These are phyloP conservation scores for Oryzias javanicus DNA, from an alignment of 2,113 vertebrate genomes.

Conservation along the genomic window DNA sequence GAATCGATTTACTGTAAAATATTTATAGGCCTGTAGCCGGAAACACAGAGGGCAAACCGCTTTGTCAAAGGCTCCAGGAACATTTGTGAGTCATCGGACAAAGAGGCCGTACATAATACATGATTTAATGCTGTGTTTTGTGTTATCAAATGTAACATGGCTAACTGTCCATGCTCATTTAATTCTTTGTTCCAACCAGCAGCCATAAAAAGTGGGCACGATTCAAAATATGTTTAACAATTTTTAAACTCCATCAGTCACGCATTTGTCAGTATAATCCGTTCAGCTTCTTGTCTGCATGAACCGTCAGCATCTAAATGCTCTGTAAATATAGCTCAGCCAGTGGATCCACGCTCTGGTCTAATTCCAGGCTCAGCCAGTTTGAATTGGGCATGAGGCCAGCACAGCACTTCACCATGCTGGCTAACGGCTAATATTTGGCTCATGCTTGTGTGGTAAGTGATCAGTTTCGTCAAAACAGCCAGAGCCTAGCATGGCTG, in stretches of 20 bases:
- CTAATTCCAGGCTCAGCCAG: conserved; percentile 61
- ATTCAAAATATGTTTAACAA: conserved; percentile 69
- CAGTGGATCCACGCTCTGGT: conserved; percentile 54
- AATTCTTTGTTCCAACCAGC: conserved; percentile 43
- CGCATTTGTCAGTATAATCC: conserved; percentile 67
- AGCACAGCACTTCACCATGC: conserved; percentile 60
- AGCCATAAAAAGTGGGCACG: conserved; percentile 55
- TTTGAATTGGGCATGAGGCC: conserved; percentile 54
- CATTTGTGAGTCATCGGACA: too few relatives aligned
- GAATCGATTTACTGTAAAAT: too few relatives aligned
- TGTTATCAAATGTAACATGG: conserved; percentile 28
- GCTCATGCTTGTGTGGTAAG: conserved; percentile 43
- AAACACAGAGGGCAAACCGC: too few relatives aligned
- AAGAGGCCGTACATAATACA: too few relatives aligned
- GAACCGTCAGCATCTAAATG: conserved; percentile 64
- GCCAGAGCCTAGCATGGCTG: conserved; percentile 46
- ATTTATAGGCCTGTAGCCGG: too few relatives aligned
- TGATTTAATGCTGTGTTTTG: conserved; percentile 5
- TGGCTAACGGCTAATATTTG: conserved; percentile 55
- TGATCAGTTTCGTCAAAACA: conserved; percentile 58
- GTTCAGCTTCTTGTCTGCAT: conserved; percentile 63
- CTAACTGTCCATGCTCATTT: conserved; percentile 39
- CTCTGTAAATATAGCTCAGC: conserved; percentile 70
- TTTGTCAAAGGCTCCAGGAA: too few relatives aligned
- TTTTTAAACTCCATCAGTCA: conserved; percentile 70